phyloP scores from a whole-genome alignment of 2,113 vertebrate genomes.

The Siniperca chuatsi region DNA sequence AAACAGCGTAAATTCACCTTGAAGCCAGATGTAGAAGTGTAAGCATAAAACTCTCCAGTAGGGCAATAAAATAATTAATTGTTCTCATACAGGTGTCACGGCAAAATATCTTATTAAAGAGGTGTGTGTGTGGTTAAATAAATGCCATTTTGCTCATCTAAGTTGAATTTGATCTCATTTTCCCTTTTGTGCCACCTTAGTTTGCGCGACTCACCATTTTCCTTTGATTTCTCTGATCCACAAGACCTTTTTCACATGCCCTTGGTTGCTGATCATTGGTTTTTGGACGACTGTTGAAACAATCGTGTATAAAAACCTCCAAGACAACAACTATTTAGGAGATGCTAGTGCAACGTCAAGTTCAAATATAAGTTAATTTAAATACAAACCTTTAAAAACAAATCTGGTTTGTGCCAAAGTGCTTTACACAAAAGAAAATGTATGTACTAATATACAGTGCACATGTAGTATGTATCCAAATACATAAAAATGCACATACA shows the following conservation, averaged over 20 bases:
- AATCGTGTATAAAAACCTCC: not conserved
- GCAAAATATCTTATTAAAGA: not conserved
- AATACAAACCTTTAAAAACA: not conserved
- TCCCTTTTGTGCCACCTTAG: not conserved
- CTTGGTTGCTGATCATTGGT: too few relatives aligned
- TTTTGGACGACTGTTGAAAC: too few relatives aligned
- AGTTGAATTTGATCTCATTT: not conserved
- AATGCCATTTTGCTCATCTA: not conserved
- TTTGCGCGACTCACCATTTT: not conserved
- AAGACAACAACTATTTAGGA: too few relatives aligned
- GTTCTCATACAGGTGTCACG: not conserved
- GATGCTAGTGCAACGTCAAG: too few relatives aligned
- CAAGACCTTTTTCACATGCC: not conserved
- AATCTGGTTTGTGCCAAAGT: too few relatives aligned
- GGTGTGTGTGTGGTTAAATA: not conserved
- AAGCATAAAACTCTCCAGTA: not conserved
- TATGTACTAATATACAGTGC: too few relatives aligned
- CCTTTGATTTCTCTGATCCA: not conserved
- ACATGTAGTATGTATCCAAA: too few relatives aligned
- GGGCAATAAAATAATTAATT: not conserved
- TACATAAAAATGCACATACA: not conserved
- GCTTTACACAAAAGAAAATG: too few relatives aligned
- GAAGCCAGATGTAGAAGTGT: not conserved
- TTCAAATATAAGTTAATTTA: not conserved
- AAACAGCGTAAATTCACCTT: not conserved